A percentile compares a stretch with the other conserved stretches of the same genome.
These are phyloP conservation scores for Dinomys branickii DNA, from an alignment of 2,113 vertebrate species.

Conservation along the genomic window DNA sequence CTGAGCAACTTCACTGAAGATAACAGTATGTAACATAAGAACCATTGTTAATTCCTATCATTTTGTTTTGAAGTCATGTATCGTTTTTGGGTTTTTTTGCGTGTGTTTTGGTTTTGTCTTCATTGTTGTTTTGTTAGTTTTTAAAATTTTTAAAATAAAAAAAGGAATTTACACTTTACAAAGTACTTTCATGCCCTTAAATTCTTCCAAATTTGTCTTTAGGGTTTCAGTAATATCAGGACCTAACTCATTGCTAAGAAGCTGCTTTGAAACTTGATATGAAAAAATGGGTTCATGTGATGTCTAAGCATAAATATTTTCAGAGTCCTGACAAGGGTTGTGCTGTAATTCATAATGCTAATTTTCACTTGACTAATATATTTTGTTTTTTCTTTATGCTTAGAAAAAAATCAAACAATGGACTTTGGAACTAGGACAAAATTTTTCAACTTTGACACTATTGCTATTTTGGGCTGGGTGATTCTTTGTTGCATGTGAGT, in stretches of 20 bases:
- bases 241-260: not conserved
- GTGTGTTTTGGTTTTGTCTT: no score
- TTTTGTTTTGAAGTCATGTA: no score
- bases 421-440: not conserved
- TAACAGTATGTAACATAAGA: no score
- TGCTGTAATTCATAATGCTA: not conserved
- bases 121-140: no score
- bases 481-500: not conserved
- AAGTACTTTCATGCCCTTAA: not conserved
- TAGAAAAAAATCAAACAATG: not conserved
- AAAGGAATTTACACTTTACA: conserved; percentile 2
- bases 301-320: not conserved
- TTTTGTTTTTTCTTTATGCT: not conserved
- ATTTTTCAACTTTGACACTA: not conserved
- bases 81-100: no score
- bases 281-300: not conserved
- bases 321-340: not conserved
- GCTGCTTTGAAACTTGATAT: not conserved
- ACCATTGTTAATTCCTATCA: no score
- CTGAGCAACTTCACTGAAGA: no score
- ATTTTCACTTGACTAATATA: not conserved
- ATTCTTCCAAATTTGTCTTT: not conserved
- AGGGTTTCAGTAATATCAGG: not conserved
- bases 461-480: not conserved
- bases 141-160: no score